Conservation (phyloP, 2,113 vertebrate species). For the Spizaetus ornatus region DNA sequence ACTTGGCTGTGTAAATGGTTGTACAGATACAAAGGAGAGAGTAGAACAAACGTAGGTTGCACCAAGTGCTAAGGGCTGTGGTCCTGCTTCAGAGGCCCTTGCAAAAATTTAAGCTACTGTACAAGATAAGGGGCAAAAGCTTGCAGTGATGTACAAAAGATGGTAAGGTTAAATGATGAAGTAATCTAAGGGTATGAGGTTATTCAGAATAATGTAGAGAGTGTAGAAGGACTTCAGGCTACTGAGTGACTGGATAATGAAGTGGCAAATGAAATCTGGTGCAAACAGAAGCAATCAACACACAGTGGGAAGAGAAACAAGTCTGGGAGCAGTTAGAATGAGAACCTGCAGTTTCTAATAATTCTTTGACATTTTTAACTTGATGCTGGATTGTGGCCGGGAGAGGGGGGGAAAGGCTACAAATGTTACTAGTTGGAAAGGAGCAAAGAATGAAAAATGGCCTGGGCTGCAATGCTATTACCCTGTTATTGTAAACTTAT, state of each 20-base stretch:
- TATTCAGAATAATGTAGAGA: background rate
- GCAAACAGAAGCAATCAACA: background rate
- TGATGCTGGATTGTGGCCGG: no score
- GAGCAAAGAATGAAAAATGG: background rate
- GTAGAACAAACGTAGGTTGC: background rate
- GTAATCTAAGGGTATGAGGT: background rate
- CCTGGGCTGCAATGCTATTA: background rate
- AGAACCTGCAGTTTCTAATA: background rate
- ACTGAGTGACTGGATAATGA: background rate
- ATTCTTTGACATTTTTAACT: background rate
- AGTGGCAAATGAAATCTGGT: background rate
- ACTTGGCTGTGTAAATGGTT: background rate
- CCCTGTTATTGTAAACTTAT: background rate
- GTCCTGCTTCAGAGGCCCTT: background rate
- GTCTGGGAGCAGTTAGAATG: background rate
- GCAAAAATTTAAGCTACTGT: background rate
- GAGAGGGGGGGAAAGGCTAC: background rate
- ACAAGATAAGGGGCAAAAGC: background rate
- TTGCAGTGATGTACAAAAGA: background rate
- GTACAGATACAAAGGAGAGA: background rate
- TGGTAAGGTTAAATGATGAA: background rate
- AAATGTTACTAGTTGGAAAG: background rate
- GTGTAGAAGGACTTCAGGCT: background rate
- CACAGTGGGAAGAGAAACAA: background rate
- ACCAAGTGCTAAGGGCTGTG: background rate